Evolutionary conservation across 2,888 invertebrate genomes (phyloP).

Genomic region (Melieria crassipennis): DNA sequence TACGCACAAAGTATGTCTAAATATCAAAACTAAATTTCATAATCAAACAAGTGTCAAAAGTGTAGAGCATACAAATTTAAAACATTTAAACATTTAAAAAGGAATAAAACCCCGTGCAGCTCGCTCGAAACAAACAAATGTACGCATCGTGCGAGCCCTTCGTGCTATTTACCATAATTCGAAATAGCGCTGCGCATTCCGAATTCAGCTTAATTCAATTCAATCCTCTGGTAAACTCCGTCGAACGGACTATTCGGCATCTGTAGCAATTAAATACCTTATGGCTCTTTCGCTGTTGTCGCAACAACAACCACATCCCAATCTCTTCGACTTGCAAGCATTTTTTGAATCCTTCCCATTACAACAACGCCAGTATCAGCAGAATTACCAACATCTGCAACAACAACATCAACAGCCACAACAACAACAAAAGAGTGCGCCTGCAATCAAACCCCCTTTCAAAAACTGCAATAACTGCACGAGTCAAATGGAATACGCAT

Average conservation of each 20-base stretch:
- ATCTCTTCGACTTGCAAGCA: conserved; percentile 62
- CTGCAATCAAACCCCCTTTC: conserved; percentile 48
- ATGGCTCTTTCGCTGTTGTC: conserved; percentile 66
- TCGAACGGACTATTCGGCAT: too few species aligned
- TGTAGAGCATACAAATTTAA: too few species aligned
- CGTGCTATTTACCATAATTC: too few species aligned
- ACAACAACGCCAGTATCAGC: conserved; percentile 47
- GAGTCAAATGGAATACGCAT: conserved; percentile 63
- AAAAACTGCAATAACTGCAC: conserved; percentile 42
- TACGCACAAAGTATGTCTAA: not conserved
- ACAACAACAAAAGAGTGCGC: conserved; percentile 39
- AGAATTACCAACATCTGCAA: conserved; percentile 46
- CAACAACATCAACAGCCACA: conserved; percentile 39
- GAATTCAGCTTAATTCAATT: too few species aligned
- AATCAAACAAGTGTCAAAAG: too few species aligned
- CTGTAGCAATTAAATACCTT: conserved; percentile 45
- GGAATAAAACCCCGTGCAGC: too few species aligned
- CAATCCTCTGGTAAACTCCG: too few species aligned
- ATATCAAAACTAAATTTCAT: too few species aligned
- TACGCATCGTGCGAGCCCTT: too few species aligned
- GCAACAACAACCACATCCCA: conserved; percentile 54
- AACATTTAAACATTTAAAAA: too few species aligned
- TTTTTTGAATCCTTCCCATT: conserved; percentile 57
- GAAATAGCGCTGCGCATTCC: too few species aligned
- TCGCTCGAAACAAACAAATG: too few species aligned